Percentiles rank a stretch among this genome's conserved stretches.
phyloP scores from a whole-genome alignment of 1,140 invertebrate species.

The Berghia stephanieae region DNA sequence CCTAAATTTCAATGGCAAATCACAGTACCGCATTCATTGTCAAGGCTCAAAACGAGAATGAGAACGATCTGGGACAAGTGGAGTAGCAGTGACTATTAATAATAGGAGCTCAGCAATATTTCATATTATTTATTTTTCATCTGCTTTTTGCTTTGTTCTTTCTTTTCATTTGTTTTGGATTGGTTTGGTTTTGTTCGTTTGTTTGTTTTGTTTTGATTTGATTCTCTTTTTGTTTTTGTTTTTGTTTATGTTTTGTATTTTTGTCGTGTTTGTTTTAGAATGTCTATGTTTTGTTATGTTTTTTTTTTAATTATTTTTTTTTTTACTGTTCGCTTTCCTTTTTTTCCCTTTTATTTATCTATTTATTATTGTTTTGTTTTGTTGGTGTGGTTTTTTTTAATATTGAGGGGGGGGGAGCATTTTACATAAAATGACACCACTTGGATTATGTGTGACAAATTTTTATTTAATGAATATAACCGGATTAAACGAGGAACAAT shows the following conservation, averaged over 20 bases:
- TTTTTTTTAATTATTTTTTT: not conserved
- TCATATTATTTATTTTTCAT: not conserved
- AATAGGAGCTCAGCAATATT: not conserved
- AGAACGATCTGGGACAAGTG: not conserved
- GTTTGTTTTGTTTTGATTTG: not conserved
- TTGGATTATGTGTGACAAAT: not conserved
- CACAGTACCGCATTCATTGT: not conserved
- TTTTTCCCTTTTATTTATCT: no score
- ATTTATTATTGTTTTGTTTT: no score
- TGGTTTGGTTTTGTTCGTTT: not conserved
- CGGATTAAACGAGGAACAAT: no score
- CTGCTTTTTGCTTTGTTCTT: no score
- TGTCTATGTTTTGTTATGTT: not conserved
- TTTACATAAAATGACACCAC: not conserved
- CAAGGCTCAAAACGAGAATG: constrained; percentile 19
- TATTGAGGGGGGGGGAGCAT: not conserved
- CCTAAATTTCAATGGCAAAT: not conserved
- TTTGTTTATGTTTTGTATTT: not conserved
- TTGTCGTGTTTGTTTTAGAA: not conserved
- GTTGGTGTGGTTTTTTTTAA: no score
- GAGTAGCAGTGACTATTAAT: not conserved
- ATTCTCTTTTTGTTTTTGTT: not conserved
- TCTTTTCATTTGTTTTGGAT: no score
- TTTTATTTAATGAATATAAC: no score
- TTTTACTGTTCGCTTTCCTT: no score